phyloP scores from a whole-genome alignment of 2,113 vertebrate species.

The Athene noctua region DNA sequence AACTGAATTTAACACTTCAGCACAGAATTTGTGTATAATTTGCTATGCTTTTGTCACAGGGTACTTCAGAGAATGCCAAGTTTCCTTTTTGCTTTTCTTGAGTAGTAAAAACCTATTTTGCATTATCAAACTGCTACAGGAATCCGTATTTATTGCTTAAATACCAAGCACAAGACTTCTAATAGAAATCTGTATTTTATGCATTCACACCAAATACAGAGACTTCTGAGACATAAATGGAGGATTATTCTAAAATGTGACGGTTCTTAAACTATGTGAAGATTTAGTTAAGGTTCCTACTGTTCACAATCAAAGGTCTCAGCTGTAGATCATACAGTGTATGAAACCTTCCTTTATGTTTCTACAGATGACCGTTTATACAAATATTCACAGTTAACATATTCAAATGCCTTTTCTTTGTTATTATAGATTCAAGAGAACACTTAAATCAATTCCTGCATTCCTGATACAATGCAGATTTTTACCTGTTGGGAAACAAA shows the following conservation, averaged over 20 bases:
- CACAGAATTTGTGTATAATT: not conserved
- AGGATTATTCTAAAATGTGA: slow-evolving; percentile 46
- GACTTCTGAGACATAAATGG: slow-evolving; percentile 18
- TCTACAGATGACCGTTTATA: slow-evolving; percentile 29
- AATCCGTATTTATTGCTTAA: not conserved
- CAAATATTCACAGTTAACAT: not conserved
- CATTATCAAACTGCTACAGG: not conserved
- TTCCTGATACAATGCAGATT: not conserved
- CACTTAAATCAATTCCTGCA: not conserved
- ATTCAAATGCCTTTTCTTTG: not conserved
- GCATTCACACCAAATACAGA: slow-evolving; percentile 25
- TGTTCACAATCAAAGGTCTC: slow-evolving; percentile 63
- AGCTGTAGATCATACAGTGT: slow-evolving; percentile 28
- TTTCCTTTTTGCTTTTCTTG: not conserved
- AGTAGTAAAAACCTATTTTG: not conserved
- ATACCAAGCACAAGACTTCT: not conserved
- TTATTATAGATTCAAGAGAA: not conserved
- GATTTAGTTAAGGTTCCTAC: slow-evolving; percentile 46
- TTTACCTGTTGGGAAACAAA: not conserved
- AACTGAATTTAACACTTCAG: not conserved
- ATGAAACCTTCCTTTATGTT: not conserved
- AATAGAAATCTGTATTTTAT: not conserved
- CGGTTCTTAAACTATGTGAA: slow-evolving; percentile 13
- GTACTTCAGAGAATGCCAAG: not conserved
- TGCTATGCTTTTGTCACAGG: not conserved